Evolutionary conservation across 2,888 invertebrate genomes (phyloP), one percentile per base, ranked within the genome.

Genomic region (Nomada fucata): DNA sequence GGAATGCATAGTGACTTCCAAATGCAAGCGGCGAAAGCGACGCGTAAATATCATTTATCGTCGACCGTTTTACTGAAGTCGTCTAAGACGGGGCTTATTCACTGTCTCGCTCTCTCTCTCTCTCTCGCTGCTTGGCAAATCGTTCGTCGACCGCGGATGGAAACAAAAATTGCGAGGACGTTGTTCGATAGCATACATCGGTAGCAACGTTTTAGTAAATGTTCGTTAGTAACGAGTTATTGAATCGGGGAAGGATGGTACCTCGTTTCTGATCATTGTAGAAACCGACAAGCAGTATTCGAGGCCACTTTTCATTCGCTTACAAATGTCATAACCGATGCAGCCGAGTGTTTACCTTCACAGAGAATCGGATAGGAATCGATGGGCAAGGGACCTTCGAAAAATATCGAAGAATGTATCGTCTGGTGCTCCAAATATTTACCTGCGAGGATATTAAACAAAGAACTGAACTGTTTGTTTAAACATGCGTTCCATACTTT

Each of bases 1-100:
- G 61, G 79, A 79, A 80, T 80, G 20, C 53, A 20, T 53, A 80
- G 80, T 73, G 80, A 79, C 80, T 80, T 72, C 79, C 79, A 79
- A 80, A 79, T 73, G 80, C 79, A 61, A 63, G 55, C 79, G 80
- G 67, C 72, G 76, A 79, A 64, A 79, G 77, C 77, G 52, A 42
- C 69, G 79, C 79, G 79, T 79, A 80, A 80, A 80, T 80, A 80
- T 80, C 80, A 80, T 80, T 80, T 80, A 80, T 80, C 72, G 79
- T 73, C 36, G 67, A 65, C 61, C 61, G 67, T 71, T 73, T 80
- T 65, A 79, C 73, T 44, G 50, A 71, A 79, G 47, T 53, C 72
- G 20, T 61, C 60, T 73, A 61, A 73, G 42, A 52, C 61, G 47
- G 5, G 44, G 79, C 55, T 80, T 79, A 68, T 61, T 80, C 79